Evolutionary conservation across 2,113 vertebrate genomes (phyloP), one percentile per base, ranked within the genome.

Genomic region (Peromyscus polionotus): DNA sequence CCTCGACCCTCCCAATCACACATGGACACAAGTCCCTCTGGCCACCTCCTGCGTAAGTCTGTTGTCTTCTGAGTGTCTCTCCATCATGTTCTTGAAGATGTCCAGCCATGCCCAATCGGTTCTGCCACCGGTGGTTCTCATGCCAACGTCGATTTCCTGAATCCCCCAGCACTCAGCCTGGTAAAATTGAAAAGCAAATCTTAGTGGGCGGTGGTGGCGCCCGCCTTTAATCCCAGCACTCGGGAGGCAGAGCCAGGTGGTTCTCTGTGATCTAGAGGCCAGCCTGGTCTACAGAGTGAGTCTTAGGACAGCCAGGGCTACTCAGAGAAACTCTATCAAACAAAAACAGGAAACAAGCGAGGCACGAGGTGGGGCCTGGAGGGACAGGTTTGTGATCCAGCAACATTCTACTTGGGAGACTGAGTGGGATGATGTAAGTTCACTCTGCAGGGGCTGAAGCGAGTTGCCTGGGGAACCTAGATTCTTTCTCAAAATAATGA

Each of bases 1-100:
- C 75, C 33, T 9, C 10, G 9, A 7, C 61, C 0, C 3, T 57
- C 88, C 45, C 12, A 24, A 4, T n/a, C 36, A 48, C 14, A 0
- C 0, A 39, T 14, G 45, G 72, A 63, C 10, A 3, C 1, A 54
- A 33, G 59, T 42, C 65, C 19, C 42, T 75, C 91, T 51, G 45
- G 33, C 28, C 65, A 51, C 61, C 17, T 68, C 10, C 12, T 28
- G 81, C 22, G 22, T 12, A 28, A 1, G 39, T 31, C 16, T 5
- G 45, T 42, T 16, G 20, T 67, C 61, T 33, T 45, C 42, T 17
- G 39, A 65, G 33, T 10, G 83, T 65, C 39, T 45, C 39, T 17
- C 67, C 0, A 4, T 31, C 28, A 3, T 8, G 33, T 63, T 39
- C 51, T 65, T 45, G 17, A 63, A 70, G 33, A 26, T 54, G 68